Percentiles rank a stretch among this genome's conserved stretches.
Evolutionary conservation across 2,113 vertebrate genomes (phyloP).

Genomic region (Proteles cristata): DNA sequence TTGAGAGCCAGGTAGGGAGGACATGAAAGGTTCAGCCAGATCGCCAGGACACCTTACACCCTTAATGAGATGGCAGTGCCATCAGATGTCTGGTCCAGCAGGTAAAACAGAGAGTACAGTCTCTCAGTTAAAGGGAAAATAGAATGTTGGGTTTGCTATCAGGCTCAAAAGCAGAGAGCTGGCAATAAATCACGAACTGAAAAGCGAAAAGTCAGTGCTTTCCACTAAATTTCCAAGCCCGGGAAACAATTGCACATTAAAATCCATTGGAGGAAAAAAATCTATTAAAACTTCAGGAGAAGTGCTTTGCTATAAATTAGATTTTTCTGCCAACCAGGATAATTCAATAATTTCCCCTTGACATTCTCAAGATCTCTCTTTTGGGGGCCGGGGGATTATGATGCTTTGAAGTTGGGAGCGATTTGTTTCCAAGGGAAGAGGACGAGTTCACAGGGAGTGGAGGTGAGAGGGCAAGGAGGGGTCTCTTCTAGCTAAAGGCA

Average conservation of each 20-base stretch:
- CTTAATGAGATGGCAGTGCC: not conserved
- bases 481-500: not conserved
- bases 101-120: not conserved
- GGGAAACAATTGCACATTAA: constrained; percentile 75
- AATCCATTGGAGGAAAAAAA: constrained; percentile 68
- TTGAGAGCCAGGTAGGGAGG: not conserved
- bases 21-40: not conserved
- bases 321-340: constrained; percentile 78
- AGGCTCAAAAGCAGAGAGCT: constrained; percentile 55
- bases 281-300: constrained; percentile 81
- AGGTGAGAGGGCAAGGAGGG: not conserved
- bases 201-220: constrained; percentile 72
- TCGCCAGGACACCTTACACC: not conserved
- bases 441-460: not conserved
- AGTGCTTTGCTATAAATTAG: constrained; percentile 80
- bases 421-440: constrained; percentile 67
- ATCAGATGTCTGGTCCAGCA: not conserved
- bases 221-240: constrained; percentile 72
- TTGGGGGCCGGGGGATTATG: constrained; percentile 35
- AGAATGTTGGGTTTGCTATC: constrained; percentile 54
- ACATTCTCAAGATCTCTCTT: constrained; percentile 76
- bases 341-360: constrained; percentile 80
- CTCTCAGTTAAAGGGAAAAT: constrained; percentile 39
- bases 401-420: constrained; percentile 61
- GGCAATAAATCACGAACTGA: constrained; percentile 74